Base-by-base conservation (phyloP, 2,888 invertebrate species). In the Leucophora obtusa region DNA sequence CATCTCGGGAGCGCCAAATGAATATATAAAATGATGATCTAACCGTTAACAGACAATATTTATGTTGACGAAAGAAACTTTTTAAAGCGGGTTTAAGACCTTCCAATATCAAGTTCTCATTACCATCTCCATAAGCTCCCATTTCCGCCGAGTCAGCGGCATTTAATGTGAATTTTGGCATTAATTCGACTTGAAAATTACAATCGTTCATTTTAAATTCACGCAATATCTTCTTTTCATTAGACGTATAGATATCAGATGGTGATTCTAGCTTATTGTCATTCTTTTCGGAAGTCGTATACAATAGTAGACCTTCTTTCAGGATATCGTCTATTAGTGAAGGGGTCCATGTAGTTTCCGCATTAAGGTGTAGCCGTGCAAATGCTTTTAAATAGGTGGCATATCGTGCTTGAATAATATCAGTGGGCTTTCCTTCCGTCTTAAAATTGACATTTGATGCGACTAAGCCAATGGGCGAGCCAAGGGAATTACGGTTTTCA, bases 311-410 rank as follows among this genome's bases (percentile, higher is more conserved):
- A 0, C 89, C 90, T 54, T 89, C 89, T 11, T 74, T 68, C 0
- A 87, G 79, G 11, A 89, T 35, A 50, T 85, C 83, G 66, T 90
- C 90, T 1, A 90, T 72, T 0, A 87, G 75, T 2, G 77, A 79
- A 2, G 85, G 76, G 2, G 82, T 83, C 90, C 90, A 90, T 14
- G 86, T 85, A 1, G 75, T 84, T 54, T 88, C 87, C 0, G 85
- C 85, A 1, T 87, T 89, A 6, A 88, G 84, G 63, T 87, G 87
- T 7, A 86, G 84, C 18, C 86, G 84, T 0, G 88, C 87, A 77
- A 89, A 89, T 2, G 86, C 89, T 50, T 88, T 85, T 3, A 90
- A 70, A 58, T 85, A 83, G 0, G 85, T 85, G 0, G 87, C 88
- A 60, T 82, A 90, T 0, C 85, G 86, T 59, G 86, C 82, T 0